A percentile compares a stretch with the other conserved stretches of the same genome.
Conservation (phyloP, 1,140 invertebrate species). For the Radopholus similis region DNA sequence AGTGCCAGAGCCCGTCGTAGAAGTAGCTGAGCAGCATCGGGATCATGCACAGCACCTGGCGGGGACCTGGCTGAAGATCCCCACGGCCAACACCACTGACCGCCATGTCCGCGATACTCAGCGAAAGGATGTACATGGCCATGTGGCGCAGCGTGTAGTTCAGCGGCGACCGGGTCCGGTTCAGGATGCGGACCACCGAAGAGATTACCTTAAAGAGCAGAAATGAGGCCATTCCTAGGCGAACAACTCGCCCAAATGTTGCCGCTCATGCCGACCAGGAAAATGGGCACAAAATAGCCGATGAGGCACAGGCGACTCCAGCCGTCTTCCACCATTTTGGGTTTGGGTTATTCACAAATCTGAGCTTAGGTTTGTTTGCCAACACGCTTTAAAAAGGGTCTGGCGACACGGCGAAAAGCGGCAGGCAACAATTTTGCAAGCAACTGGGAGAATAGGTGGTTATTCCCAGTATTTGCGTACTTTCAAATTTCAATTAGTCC, state of each 20-base stretch:
- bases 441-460: no score
- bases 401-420: no score
- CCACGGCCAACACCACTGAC: no score
- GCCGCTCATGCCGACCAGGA: constrained; percentile 35
- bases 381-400: no score
- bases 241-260: constrained; percentile 53
- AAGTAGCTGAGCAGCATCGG: constrained; percentile 46
- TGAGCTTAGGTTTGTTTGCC: no score
- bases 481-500: no score
- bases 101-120: constrained; percentile 44
- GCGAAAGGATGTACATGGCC: constrained; percentile 37
- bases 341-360: no score
- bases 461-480: no score
- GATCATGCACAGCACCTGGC: constrained; percentile 49
- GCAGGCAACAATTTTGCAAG: no score
- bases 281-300: constrained; percentile 38
- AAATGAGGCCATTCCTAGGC: no score
- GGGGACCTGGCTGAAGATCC: no score
- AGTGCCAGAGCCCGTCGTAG: constrained; percentile 34
- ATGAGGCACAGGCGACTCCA: constrained; percentile 29
- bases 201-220: no score
- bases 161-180: constrained; percentile 24
- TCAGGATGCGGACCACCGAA: constrained; percentile 30
- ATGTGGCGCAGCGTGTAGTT: constrained; percentile 44
- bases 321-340: constrained; percentile 20